phyloP scores from a whole-genome alignment of 92 coral and sea anemone genomes.

The Epizoanthus stellaris region DNA sequence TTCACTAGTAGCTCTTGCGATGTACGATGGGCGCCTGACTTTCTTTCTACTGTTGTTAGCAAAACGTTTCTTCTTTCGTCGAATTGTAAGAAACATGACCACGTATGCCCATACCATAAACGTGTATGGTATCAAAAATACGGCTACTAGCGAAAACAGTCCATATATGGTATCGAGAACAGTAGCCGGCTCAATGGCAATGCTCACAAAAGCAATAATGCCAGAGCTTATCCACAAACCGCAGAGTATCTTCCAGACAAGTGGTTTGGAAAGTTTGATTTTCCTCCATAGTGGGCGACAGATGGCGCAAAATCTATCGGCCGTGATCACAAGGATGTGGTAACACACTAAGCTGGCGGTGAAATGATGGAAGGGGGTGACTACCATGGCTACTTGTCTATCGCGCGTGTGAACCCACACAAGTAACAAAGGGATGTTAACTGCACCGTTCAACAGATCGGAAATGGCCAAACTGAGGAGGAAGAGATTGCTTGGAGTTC shows the following conservation, averaged over 20 bases:
- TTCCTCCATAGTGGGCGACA: conserved; percentile 47
- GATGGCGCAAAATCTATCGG: conserved; percentile 48
- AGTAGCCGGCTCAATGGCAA: background rate
- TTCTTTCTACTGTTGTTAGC: background rate
- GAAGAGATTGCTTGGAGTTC: conserved; percentile 53
- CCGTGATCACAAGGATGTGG: conserved; percentile 52
- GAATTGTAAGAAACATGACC: conserved; percentile 42
- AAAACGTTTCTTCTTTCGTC: conserved; percentile 20
- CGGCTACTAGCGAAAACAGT: conserved; percentile 17
- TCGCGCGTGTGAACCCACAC: conserved; percentile 4
- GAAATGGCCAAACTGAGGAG: conserved; percentile 60
- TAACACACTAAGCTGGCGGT: conserved; percentile 46
- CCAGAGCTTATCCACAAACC: conserved; percentile 15
- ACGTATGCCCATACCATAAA: conserved; percentile 59
- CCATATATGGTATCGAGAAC: background rate
- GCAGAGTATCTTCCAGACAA: conserved; percentile 31
- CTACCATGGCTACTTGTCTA: conserved; percentile 30
- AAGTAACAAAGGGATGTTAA: conserved; percentile 59
- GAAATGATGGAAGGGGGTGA: conserved; percentile 30
- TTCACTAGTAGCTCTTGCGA: conserved; percentile 29
- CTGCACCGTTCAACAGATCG: conserved; percentile 59
- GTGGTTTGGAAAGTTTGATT: background rate
- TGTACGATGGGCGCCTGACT: background rate
- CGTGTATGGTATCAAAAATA: conserved; percentile 50
- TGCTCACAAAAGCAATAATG: conserved; percentile 47